Conservation (phyloP, 2,797 vertebrate genomes). For the Cheirogaleus major region DNA sequence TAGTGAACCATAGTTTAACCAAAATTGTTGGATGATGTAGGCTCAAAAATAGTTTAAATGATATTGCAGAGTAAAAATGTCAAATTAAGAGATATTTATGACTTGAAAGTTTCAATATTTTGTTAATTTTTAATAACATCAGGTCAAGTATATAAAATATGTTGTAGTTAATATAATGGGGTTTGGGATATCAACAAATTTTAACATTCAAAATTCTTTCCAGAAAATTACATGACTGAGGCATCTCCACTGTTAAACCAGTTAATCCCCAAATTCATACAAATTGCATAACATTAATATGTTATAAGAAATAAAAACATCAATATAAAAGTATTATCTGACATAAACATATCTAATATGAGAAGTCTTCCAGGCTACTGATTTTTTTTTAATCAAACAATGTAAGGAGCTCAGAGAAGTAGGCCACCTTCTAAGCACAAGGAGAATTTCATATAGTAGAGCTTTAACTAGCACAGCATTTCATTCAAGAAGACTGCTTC, state of each 20-base stretch:
- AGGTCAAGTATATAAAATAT: neutral
- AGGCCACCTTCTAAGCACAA: conserved; percentile 79
- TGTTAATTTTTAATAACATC: neutral
- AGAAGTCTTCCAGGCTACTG: neutral
- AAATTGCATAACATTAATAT: neutral
- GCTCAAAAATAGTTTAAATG: neutral
- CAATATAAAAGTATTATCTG: neutral
- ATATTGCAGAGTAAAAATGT: neutral
- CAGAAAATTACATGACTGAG: neutral
- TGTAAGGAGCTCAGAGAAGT: conserved; percentile 79
- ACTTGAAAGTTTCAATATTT: neutral
- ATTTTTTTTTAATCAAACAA: conserved; percentile 42
- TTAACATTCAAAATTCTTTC: neutral
- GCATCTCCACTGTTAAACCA: neutral
- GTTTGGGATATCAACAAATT: neutral
- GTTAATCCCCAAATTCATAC: neutral
- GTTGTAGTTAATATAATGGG: neutral
- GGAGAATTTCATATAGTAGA: conserved; percentile 55
- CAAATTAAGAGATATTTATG: neutral
- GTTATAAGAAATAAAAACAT: neutral
- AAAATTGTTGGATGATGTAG: neutral
- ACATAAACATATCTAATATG: neutral
- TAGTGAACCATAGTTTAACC: neutral
- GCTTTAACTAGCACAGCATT: conserved; percentile 81
- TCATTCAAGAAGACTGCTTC: conserved; percentile 83